Conservation (phyloP, 2,797 vertebrate genomes). For the Thunnus albacares region DNA sequence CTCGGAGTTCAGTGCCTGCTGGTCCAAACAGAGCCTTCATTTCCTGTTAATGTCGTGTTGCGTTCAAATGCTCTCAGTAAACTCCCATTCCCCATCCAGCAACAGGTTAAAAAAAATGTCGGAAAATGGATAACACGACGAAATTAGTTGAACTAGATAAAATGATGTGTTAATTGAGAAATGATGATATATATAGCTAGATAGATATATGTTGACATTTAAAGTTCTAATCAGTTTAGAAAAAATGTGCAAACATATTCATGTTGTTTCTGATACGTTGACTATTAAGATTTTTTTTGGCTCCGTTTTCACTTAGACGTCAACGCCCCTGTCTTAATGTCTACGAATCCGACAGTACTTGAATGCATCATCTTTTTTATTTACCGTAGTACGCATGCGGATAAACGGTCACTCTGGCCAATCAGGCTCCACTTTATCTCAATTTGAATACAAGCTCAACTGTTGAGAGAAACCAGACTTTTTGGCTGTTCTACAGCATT, state of each 20-base stretch:
- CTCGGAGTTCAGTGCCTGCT: conserved; percentile 16
- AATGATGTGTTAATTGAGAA: too few relatives aligned
- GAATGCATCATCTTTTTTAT: conserved; percentile 18
- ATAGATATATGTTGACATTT: too few relatives aligned
- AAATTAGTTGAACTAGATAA: neutral
- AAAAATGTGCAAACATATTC: neutral
- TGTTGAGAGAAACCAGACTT: neutral
- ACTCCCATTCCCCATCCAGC: neutral
- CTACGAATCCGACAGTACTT: accelerated
- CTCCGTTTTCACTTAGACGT: accelerated
- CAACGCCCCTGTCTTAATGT: accelerated
- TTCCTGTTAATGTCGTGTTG: conserved; percentile 65
- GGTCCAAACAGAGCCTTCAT: conserved; percentile 30
- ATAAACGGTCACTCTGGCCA: conserved; percentile 40
- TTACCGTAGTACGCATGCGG: conserved; percentile 65
- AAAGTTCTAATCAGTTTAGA: too few relatives aligned
- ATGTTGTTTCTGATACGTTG: neutral
- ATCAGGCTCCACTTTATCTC: conserved; percentile 22
- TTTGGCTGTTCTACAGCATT: neutral
- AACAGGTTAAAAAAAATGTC: neutral
- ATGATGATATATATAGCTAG: too few relatives aligned
- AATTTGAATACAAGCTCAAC: conserved; percentile 59
- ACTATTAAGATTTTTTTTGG: neutral
- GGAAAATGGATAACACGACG: neutral
- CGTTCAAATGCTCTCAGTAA: conserved; percentile 52